A percentile compares a stretch with the other conserved stretches of the same genome.
These are phyloP conservation scores for Monochamus saltuarius DNA, from an alignment of 1,140 invertebrate species.

Conservation along the genomic window DNA sequence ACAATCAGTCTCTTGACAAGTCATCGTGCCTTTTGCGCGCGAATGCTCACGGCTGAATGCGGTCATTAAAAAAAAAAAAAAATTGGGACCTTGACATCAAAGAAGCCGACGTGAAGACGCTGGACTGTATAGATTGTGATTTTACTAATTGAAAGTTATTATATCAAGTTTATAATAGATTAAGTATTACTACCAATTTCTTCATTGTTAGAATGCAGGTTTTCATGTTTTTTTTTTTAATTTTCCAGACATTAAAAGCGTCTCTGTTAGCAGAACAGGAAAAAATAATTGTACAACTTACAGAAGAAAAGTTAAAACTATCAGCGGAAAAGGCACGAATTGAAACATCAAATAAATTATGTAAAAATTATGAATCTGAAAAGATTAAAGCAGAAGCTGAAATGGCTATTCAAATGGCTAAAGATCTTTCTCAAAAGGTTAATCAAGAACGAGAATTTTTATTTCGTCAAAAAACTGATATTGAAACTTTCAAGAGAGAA, in stretches of 20 bases:
- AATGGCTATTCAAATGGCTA: slow-evolving; percentile 54
- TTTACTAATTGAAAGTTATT: too few relatives aligned
- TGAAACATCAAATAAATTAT: slow-evolving; percentile 51
- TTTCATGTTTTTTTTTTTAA: slow-evolving; percentile 7
- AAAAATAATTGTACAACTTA: slow-evolving; percentile 48
- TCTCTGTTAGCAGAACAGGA: slow-evolving; percentile 52
- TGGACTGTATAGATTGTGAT: too few relatives aligned
- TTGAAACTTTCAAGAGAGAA: slow-evolving; percentile 51
- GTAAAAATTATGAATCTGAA: slow-evolving; percentile 45
- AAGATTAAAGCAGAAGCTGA: slow-evolving; percentile 53
- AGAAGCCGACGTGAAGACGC: too few relatives aligned
- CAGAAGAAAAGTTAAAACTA: slow-evolving; percentile 52
- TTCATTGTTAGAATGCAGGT: background rate
- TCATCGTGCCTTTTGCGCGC: too few relatives aligned
- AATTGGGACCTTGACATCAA: too few relatives aligned
- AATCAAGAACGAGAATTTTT: slow-evolving; percentile 53
- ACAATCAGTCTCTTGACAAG: too few relatives aligned
- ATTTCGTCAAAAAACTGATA: slow-evolving; percentile 50
- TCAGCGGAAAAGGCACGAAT: slow-evolving; percentile 51
- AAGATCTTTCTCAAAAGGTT: slow-evolving; percentile 52
- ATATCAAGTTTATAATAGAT: too few relatives aligned
- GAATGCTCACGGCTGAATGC: too few relatives aligned
- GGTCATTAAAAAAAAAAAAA: too few relatives aligned
- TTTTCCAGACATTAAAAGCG: slow-evolving; percentile 51
- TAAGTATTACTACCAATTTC: too few relatives aligned